Base-by-base conservation (phyloP, 2,888 invertebrate genomes). In the Quadroppia sp. region DNA sequence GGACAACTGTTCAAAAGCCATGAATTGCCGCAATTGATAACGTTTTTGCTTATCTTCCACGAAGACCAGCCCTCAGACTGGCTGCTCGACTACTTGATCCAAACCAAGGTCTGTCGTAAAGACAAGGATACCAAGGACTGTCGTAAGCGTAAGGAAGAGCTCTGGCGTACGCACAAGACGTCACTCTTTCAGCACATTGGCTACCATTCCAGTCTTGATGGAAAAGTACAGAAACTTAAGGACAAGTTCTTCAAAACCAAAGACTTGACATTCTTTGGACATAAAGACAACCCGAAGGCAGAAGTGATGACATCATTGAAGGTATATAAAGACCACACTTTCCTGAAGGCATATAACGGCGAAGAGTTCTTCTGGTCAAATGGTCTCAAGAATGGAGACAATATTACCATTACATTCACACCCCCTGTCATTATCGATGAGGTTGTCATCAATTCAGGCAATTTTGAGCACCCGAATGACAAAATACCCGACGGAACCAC, bases 61-160 rank as follows among this genome's bases (percentile, higher is more conserved):
- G 89, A 89, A 80, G 94, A 95, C 80, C 94, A 96, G 84, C 97
- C 97, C 0, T 94, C 95, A 1, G 97, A 98, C 81, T 98, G 97
- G 97, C 85, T 98, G 11, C 84, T 97, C 13, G 94, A 94, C 80
- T 90, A 94, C 82, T 88, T 94, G 77, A 87, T 96, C 71, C 89
- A 89, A 75, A 92, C 93, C 6, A 91, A 91, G 83, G 89, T 90
- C n/a, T 98, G 97, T 83, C 82, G 82, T 74, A 83, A 84, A 70
- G 85, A 85, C 77, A 84, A 84, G 79, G 81, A 82, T 77, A 67
- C 94, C 90, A 92, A 92, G 86, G 87, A 89, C 78, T 97, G 97
- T 80, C 87, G 87, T 78, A 86, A 87, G 79, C 89, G 88, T 71
- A 91, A 91, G 81, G 86, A 88, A 11, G 86, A 87, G 79, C 86